phyloP scores from a whole-genome alignment of 2,888 invertebrate genomes.

The Phalera bucephala region DNA sequence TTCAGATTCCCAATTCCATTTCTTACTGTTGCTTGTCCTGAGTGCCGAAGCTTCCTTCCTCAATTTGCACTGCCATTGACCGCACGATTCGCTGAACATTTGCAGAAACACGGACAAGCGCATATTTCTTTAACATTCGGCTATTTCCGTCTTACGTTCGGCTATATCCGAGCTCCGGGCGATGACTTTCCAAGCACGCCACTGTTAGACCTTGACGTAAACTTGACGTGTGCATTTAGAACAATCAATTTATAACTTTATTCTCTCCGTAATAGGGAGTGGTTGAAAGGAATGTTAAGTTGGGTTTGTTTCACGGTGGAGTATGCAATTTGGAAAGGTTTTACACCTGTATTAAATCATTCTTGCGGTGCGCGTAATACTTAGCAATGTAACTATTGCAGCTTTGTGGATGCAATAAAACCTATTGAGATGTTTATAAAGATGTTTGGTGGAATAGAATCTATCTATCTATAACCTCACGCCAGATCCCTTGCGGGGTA shows the following conservation, averaged over 20 bases:
- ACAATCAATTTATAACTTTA: slow-evolving; percentile 44
- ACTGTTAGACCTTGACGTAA: slow-evolving; percentile 66
- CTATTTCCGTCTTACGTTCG: slow-evolving; percentile 73
- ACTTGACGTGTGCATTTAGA: slow-evolving; percentile 38
- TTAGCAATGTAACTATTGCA: not conserved
- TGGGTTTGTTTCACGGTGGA: slow-evolving; percentile 17
- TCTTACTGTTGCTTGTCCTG: too few relatives aligned
- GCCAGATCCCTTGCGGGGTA: too few relatives aligned
- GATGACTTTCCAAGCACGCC: slow-evolving; percentile 74
- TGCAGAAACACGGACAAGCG: slow-evolving; percentile 65
- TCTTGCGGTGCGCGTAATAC: not conserved
- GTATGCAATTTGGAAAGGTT: slow-evolving; percentile 25
- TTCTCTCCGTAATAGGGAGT: slow-evolving; percentile 26
- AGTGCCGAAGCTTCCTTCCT: too few relatives aligned
- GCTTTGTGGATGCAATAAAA: not conserved
- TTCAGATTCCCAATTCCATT: too few relatives aligned
- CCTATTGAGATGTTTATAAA: not conserved
- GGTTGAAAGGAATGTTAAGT: slow-evolving; percentile 8
- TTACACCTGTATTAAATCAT: slow-evolving; percentile 19
- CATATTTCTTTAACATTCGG: slow-evolving; percentile 70
- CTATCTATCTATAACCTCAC: too few relatives aligned
- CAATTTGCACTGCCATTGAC: slow-evolving; percentile 50
- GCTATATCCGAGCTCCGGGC: slow-evolving; percentile 74
- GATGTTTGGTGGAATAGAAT: too few relatives aligned
- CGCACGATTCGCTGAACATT: slow-evolving; percentile 45